phyloP scores from a whole-genome alignment of 2,113 vertebrate genomes.

The Cochlearius cochlearius region DNA sequence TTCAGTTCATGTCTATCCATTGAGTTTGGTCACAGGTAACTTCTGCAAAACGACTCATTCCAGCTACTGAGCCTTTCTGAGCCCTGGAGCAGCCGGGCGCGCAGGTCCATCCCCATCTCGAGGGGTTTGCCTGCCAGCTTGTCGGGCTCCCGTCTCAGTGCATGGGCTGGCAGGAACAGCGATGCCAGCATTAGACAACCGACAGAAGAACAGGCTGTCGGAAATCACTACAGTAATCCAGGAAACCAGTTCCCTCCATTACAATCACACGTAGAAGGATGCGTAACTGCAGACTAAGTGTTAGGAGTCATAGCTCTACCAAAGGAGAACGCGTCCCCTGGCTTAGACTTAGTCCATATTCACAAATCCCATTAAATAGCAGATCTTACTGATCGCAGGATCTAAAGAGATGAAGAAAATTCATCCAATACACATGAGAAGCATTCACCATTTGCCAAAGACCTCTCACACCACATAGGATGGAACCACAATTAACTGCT shows the following conservation, averaged over 20 bases:
- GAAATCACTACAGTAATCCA: background rate
- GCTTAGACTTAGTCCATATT: background rate
- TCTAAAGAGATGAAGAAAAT: background rate
- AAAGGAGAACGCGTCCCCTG: background rate
- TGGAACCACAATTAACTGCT: background rate
- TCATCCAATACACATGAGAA: background rate
- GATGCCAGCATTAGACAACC: background rate
- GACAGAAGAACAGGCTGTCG: background rate
- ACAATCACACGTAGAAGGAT: rapidly evolving
- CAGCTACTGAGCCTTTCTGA: background rate
- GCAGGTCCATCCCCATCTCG: background rate
- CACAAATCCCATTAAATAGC: background rate
- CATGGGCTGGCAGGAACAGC: background rate
- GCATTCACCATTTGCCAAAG: background rate
- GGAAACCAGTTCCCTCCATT: background rate
- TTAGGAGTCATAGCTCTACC: rapidly evolving
- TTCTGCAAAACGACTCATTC: background rate
- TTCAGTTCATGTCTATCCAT: background rate
- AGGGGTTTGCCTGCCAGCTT: background rate
- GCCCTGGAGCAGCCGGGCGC: background rate
- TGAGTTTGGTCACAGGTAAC: background rate
- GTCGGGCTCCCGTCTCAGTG: background rate
- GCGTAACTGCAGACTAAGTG: no score
- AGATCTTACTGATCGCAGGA: background rate
- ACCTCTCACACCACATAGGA: rapidly evolving